Evolutionary conservation across 1,140 invertebrate genomes (phyloP).

Genomic region (Pomacea maculata): DNA sequence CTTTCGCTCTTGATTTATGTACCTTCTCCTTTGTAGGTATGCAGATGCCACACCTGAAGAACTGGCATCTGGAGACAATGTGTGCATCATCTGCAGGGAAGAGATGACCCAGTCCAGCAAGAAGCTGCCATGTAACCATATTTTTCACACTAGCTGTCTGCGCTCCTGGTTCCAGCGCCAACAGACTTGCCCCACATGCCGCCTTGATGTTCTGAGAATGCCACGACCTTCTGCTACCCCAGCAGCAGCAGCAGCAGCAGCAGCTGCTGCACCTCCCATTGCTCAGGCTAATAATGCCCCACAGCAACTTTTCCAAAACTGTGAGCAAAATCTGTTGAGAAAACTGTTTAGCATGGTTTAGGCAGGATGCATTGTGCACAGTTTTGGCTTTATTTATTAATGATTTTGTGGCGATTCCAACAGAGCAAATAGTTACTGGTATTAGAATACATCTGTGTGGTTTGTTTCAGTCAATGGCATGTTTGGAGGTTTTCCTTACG

Average conservation of each 20-base stretch:
- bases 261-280: slow-evolving; percentile 32
- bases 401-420: neutral
- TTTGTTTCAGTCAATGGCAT: slow-evolving; percentile 27
- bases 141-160: slow-evolving; percentile 98
- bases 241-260: slow-evolving; percentile 30
- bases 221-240: slow-evolving; percentile 39
- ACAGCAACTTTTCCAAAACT: slow-evolving; percentile 28
- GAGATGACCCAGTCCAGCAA: slow-evolving; percentile 84
- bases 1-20: neutral
- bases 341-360: neutral
- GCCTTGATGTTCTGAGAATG: slow-evolving; percentile 89
- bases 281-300: slow-evolving; percentile 19
- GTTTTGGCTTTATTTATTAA: neutral
- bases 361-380: neutral
- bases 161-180: slow-evolving; percentile 99
- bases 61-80: slow-evolving; percentile 92
- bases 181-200: slow-evolving; percentile 99
- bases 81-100: slow-evolving; percentile 98
- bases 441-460: neutral
- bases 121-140: slow-evolving; percentile 98
- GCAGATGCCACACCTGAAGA: slow-evolving; percentile 96
- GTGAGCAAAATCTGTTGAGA: slow-evolving; percentile 18
- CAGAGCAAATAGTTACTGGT: neutral
- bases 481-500: slow-evolving; percentile 33
- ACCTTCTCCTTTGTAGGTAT: slow-evolving; percentile 67